A percentile compares a stretch with the other conserved stretches of the same genome.
Conservation (phyloP, 2,888 invertebrate genomes). For the Diaphora mendica region DNA sequence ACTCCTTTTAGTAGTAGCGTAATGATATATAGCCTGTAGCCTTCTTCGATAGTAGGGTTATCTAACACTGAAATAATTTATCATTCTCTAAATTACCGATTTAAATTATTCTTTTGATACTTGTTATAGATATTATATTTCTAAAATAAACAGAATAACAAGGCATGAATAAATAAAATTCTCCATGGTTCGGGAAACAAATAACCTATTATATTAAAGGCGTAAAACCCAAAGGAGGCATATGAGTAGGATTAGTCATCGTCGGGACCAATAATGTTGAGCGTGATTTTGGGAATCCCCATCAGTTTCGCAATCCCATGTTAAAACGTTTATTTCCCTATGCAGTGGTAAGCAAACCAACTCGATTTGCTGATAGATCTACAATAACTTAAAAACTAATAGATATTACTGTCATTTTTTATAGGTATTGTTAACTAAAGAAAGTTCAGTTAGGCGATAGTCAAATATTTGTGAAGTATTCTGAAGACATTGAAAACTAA, state of each 20-base stretch:
- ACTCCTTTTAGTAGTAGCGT: no score
- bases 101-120: no score
- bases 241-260: no score
- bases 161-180: no score
- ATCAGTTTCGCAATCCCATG: not conserved
- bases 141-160: not conserved
- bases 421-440: not conserved
- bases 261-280: not conserved
- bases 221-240: no score
- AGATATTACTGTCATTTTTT: not conserved
- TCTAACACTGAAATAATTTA: no score
- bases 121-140: not conserved
- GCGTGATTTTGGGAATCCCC: not conserved
- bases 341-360: not conserved
- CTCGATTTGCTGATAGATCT: not conserved
- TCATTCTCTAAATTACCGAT: no score
- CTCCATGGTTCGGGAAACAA: no score
- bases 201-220: no score
- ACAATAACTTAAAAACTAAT: not conserved
- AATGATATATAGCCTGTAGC: no score
- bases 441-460: not conserved
- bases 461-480: not conserved
- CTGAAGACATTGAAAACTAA: not conserved
- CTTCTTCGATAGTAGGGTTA: no score
- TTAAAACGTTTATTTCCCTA: not conserved